Percentiles rank a stretch among this genome's conserved stretches.
Evolutionary conservation across 1,140 invertebrate genomes (phyloP).

Genomic region (Medauroidea extradentata): DNA sequence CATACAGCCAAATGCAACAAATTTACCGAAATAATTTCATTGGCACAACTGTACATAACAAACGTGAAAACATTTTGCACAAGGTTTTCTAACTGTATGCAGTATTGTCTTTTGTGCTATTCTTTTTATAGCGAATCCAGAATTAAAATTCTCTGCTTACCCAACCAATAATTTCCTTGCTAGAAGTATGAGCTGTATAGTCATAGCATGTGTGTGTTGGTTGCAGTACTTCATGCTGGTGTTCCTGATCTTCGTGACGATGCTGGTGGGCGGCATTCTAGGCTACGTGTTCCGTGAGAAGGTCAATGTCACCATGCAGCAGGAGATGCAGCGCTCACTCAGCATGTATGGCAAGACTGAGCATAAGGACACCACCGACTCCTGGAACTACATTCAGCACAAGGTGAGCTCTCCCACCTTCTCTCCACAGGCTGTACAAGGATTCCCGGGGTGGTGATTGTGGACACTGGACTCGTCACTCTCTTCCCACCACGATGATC

Average conservation of each 20-base stretch:
- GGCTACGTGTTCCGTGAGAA: conserved; percentile 83
- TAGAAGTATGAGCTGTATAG: too few relatives aligned
- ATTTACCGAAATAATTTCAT: too few relatives aligned
- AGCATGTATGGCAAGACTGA: conserved; percentile 56
- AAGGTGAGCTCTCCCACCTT: conserved; percentile 46
- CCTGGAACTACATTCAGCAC: conserved; percentile 78
- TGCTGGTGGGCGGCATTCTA: conserved; percentile 82
- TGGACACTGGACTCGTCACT: not conserved
- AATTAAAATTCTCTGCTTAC: too few relatives aligned
- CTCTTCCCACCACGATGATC: too few relatives aligned
- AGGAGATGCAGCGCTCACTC: conserved; percentile 72
- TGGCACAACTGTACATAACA: too few relatives aligned
- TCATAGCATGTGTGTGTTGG: conserved; percentile 24
- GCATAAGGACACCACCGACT: conserved; percentile 59
- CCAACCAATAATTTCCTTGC: too few relatives aligned
- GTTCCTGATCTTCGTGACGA: conserved; percentile 78
- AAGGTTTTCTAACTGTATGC: too few relatives aligned
- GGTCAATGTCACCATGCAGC: conserved; percentile 63
- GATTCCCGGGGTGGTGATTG: not conserved
- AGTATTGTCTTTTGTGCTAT: too few relatives aligned
- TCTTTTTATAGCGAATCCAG: too few relatives aligned
- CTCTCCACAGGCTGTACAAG: too few relatives aligned
- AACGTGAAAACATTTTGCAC: too few relatives aligned
- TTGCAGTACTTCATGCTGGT: conserved; percentile 83
- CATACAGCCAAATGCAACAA: too few relatives aligned